A percentile compares a stretch with the other conserved stretches of the same genome.
Conservation (phyloP, 2,888 invertebrate species). For the Pyralis farinalis region DNA sequence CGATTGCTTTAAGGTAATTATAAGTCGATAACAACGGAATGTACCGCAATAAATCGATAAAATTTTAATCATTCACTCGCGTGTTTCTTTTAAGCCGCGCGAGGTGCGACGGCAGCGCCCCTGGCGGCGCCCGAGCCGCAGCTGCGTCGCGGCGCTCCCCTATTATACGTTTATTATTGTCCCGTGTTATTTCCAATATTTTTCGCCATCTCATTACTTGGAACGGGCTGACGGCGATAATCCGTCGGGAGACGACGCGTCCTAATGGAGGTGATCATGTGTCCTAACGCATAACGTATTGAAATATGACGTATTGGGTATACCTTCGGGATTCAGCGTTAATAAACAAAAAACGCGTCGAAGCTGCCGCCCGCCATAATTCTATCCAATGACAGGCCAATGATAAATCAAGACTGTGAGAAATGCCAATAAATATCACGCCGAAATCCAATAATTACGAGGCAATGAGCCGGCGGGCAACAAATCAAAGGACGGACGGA, state of each 20-base stretch:
- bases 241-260: conserved; percentile 71
- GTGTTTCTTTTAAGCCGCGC: conserved; percentile 6
- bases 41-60: conserved; percentile 12
- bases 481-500: conserved; percentile 69
- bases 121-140: conserved; percentile 47
- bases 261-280: conserved; percentile 76
- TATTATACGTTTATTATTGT: conserved; percentile 65
- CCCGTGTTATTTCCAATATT: conserved; percentile 71
- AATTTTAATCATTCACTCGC: conserved; percentile 31
- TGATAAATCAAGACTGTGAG: conserved; percentile 73
- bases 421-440: conserved; percentile 75
- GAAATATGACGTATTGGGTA: conserved; percentile 73
- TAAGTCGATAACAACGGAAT: conserved; percentile 9
- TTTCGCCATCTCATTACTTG: conserved; percentile 75
- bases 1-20: conserved; percentile 7
- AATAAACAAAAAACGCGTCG: conserved; percentile 60
- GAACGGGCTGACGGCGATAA: conserved; percentile 59
- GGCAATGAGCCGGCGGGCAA: conserved; percentile 71
- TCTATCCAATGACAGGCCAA: conserved; percentile 58
- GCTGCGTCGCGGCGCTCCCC: conserved; percentile 42
- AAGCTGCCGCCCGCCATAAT: conserved; percentile 46
- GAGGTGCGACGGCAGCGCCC: conserved; percentile 43
- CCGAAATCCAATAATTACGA: conserved; percentile 79
- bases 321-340: conserved; percentile 60
- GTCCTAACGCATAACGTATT: conserved; percentile 73